Conservation (phyloP, 2,113 vertebrate genomes). For the Larimichthys polyactis region DNA sequence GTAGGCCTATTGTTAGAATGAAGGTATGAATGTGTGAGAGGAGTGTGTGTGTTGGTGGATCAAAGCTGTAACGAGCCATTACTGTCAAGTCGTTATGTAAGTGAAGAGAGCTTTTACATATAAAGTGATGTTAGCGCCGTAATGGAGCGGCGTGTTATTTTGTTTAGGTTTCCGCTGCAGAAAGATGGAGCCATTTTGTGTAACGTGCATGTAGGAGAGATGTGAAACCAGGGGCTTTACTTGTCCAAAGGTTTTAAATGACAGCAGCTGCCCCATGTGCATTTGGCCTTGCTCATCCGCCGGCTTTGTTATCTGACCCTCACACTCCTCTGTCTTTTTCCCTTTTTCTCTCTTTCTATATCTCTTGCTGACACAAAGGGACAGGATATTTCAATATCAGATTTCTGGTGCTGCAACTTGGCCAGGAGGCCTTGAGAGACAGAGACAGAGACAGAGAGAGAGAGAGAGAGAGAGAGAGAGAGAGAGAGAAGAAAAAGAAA, state of each 20-base stretch:
- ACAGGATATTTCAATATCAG: slow-evolving; percentile 62
- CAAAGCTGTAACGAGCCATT: slow-evolving; percentile 78
- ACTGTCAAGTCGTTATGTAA: slow-evolving; percentile 74
- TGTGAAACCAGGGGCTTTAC: slow-evolving; percentile 4
- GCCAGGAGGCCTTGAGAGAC: slow-evolving; percentile 33
- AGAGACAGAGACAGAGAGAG: too few relatives aligned
- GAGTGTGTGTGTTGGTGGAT: slow-evolving; percentile 78
- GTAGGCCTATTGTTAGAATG: slow-evolving; percentile 70
- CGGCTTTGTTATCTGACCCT: slow-evolving; percentile 58
- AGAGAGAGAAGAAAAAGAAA: neutral
- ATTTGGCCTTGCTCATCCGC: slow-evolving; percentile 37
- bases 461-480: too few relatives aligned
- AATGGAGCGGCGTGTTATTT: slow-evolving; percentile 53
- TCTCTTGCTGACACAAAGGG: slow-evolving; percentile 35
- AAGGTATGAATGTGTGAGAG: slow-evolving; percentile 69
- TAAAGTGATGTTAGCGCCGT: slow-evolving; percentile 59
- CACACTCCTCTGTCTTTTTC: slow-evolving; percentile 23
- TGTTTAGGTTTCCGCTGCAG: slow-evolving; percentile 57
- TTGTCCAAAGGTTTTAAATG: slow-evolving; percentile 50
- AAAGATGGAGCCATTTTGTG: slow-evolving; percentile 49
- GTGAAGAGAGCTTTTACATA: slow-evolving; percentile 68
- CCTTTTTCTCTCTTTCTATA: slow-evolving; percentile 44
- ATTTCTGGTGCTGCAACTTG: slow-evolving; percentile 43
- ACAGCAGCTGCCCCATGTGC: slow-evolving; percentile 37
- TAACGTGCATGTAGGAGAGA: neutral